A percentile compares a stretch with the other conserved stretches of the same genome.
These are phyloP conservation scores for Triplophysa rosa DNA, from an alignment of 2,113 vertebrate species.

Conservation along the genomic window DNA sequence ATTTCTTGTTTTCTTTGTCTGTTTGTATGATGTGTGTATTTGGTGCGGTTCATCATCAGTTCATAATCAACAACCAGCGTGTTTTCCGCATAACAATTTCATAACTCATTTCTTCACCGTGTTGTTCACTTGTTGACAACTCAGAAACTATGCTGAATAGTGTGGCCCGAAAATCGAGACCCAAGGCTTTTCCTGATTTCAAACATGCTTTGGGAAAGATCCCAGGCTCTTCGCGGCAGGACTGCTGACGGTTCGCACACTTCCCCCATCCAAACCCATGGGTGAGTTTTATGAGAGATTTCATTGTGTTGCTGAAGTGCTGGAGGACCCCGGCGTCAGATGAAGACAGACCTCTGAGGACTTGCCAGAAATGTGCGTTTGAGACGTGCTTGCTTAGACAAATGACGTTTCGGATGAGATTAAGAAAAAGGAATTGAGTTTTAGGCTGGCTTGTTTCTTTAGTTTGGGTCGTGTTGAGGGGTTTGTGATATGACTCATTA, in stretches of 20 bases:
- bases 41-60: background rate
- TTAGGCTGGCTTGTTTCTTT: constrained; percentile 23
- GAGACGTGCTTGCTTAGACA: constrained; percentile 43
- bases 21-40: background rate
- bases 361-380: constrained; percentile 44
- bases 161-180: constrained; percentile 50
- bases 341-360: constrained; percentile 28
- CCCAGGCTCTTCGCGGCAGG: constrained; percentile 59
- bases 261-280: constrained; percentile 41
- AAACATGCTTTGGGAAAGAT: constrained; percentile 57
- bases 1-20: background rate
- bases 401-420: constrained; percentile 36
- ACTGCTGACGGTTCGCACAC: constrained; percentile 45
- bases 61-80: constrained; percentile 18
- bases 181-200: constrained; percentile 34
- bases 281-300: constrained; percentile 36
- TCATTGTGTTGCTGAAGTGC: constrained; percentile 47
- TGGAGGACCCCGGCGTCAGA: constrained; percentile 9
- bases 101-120: constrained; percentile 8
- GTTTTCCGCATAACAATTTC: constrained; percentile 26
- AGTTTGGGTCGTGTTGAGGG: background rate
- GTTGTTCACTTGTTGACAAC: constrained; percentile 20
- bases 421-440: constrained; percentile 35
- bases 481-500: constrained; percentile 1
- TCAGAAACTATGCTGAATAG: constrained; percentile 4